These are phyloP conservation scores for Pseudopipra pipra DNA, from an alignment of 2,113 vertebrate species.

Conservation along the genomic window DNA sequence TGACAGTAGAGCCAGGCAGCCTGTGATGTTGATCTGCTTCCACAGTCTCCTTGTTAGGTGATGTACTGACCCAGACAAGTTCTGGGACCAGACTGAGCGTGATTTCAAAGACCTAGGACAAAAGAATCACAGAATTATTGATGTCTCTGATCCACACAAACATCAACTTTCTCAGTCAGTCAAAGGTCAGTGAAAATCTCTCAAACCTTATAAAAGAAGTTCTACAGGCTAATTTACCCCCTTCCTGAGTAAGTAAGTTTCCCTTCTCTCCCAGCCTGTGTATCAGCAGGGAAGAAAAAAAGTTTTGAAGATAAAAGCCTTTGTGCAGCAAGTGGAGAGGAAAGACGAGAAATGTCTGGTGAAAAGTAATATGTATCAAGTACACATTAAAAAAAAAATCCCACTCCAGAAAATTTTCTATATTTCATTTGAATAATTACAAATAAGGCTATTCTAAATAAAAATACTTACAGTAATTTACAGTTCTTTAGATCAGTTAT, in stretches of 20 bases:
- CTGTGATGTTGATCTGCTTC: neutral
- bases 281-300: constrained; percentile 42
- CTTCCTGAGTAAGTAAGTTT: constrained; percentile 35
- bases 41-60: neutral
- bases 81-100: neutral
- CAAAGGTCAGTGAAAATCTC: constrained; percentile 42
- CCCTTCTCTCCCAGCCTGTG: neutral
- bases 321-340: neutral
- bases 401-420: neutral
- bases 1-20: neutral
- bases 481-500: neutral
- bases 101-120: constrained; percentile 37
- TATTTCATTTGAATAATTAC: neutral
- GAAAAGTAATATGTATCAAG: neutral
- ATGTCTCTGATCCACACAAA: constrained; percentile 46
- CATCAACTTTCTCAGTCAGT: constrained; percentile 9
- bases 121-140: constrained; percentile 45
- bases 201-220: constrained; percentile 30
- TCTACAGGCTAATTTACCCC: constrained; percentile 47
- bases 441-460: constrained; percentile 16
- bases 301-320: constrained; percentile 49
- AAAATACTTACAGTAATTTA: neutral
- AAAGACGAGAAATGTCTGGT: neutral
- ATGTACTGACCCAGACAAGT: constrained; percentile 10
- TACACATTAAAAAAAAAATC: neutral